These are phyloP conservation scores for Oncorhynchus gorbuscha DNA, from an alignment of 2,113 vertebrate species.

Conservation along the genomic window DNA sequence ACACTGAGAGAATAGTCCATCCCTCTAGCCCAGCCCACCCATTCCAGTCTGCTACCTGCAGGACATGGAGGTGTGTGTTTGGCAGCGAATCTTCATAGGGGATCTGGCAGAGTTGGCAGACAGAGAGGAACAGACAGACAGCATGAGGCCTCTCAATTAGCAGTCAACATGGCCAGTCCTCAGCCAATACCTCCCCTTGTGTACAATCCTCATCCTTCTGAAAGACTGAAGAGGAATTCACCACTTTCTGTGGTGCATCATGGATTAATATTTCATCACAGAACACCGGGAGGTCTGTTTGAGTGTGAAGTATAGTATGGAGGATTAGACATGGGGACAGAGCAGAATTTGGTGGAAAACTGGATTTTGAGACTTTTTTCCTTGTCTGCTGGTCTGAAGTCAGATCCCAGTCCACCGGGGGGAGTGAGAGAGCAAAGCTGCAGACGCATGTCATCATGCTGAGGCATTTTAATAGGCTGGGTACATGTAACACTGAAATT, in stretches of 20 bases:
- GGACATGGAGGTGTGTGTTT: conserved; percentile 5
- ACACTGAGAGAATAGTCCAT: neutral
- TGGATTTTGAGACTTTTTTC: neutral
- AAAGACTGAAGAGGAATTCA: neutral
- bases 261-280: neutral
- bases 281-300: neutral
- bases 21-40: neutral
- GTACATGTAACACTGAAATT: conserved; percentile 70
- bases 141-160: neutral
- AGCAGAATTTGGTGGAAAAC: neutral
- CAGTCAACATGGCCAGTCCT: neutral
- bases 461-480: conserved; percentile 60
- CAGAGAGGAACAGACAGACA: neutral
- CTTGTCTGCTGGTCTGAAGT: neutral
- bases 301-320: too few species aligned
- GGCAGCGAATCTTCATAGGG: neutral
- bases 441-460: conserved; percentile 25
- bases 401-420: too few species aligned
- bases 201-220: neutral
- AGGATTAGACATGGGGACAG: neutral
- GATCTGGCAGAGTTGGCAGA: neutral
- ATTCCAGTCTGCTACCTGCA: neutral
- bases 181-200: neutral
- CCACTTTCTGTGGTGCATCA: neutral
- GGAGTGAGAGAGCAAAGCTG: conserved; percentile 12